A percentile compares a stretch with the other conserved stretches of the same genome.
Conservation (phyloP, 2,888 invertebrate genomes). For the Chirona hameri region DNA sequence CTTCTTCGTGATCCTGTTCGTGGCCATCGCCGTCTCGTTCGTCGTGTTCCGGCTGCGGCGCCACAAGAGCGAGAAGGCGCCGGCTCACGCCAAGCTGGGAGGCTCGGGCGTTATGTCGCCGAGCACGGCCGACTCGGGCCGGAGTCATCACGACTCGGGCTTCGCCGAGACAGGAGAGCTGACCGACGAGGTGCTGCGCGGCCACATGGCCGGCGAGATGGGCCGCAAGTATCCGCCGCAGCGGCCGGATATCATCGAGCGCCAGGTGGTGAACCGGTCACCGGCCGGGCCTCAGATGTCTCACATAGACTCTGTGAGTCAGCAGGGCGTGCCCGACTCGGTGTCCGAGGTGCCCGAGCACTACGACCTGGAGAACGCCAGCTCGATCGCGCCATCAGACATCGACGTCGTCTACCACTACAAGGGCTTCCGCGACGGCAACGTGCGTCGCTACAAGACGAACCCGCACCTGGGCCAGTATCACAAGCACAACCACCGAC, state of each 20-base stretch:
- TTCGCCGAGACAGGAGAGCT: constrained; percentile 41
- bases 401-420: constrained; percentile 96
- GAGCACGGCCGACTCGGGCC: constrained; percentile 46
- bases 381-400: constrained; percentile 95
- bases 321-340: constrained; percentile 49
- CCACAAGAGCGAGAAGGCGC: constrained; percentile 77
- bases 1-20: constrained; percentile 83
- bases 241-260: constrained; percentile 88
- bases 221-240: constrained; percentile 87
- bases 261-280: constrained; percentile 80
- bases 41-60: constrained; percentile 85
- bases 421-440: constrained; percentile 82
- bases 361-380: constrained; percentile 94
- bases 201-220: constrained; percentile 70
- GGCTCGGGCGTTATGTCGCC: constrained; percentile 39
- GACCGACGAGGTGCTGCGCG: constrained; percentile 51
- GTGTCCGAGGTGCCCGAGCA: constrained; percentile 83
- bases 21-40: constrained; percentile 85
- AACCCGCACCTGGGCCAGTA: constrained; percentile 57
- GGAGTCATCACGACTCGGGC: constrained; percentile 40
- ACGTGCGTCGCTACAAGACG: constrained; percentile 78
- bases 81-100: constrained; percentile 48
- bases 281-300: constrained; percentile 54
- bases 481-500: constrained; percentile 65
- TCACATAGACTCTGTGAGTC: constrained; percentile 39